Conservation (phyloP, 2,113 vertebrate genomes). For the Ptyas mucosa region DNA sequence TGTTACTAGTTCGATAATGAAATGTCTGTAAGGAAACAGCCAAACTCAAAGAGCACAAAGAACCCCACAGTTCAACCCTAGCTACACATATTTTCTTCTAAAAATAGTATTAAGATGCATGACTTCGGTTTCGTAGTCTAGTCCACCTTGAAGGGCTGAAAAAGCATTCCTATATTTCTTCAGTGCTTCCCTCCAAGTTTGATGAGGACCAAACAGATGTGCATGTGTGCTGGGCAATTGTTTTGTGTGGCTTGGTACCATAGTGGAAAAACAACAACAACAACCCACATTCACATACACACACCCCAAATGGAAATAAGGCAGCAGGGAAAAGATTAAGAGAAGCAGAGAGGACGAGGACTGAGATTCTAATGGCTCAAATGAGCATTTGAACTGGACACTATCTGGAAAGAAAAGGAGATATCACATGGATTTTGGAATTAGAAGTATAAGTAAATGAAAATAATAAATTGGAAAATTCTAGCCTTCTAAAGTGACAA, state of each 20-base stretch:
- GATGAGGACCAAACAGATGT: background rate
- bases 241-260: background rate
- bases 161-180: background rate
- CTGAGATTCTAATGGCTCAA: no score
- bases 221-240: background rate
- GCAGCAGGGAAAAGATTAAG: no score
- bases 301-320: background rate
- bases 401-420: no score
- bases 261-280: background rate
- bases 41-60: background rate
- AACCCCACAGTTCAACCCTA: background rate
- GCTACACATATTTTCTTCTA: background rate
- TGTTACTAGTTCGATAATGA: background rate
- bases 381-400: no score
- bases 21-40: background rate
- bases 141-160: background rate
- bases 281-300: rapidly evolving
- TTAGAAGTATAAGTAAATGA: no score
- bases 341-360: no score
- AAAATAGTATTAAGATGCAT: background rate
- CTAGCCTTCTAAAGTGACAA: no score
- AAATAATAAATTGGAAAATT: no score
- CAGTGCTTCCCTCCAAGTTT: background rate
- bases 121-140: background rate
- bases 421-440: no score